Base-by-base conservation (phyloP, 2,888 invertebrate species). In the Helleia helle region DNA sequence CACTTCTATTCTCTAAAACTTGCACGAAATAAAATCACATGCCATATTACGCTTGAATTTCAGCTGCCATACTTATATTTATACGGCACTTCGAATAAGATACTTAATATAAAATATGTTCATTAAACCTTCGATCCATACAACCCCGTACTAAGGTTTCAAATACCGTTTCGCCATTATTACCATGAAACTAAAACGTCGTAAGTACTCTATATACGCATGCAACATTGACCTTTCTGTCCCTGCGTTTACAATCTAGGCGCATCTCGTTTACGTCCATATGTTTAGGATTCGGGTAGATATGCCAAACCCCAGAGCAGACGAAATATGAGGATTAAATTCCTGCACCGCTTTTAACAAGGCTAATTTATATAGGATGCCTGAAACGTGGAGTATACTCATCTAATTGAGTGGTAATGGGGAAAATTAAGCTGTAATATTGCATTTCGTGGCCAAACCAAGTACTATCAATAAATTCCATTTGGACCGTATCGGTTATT, bases 291-390 rank as follows among this genome's bases (percentile, higher is more conserved):
- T 65, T 69, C 73, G 68, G 70, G 79, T 75, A 81, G 80, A 81
- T 77, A 74, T 75, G 71, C 75, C 72, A 71, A 77, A 72, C 70
- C 65, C 59, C 62, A 55, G 62, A 58, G 71, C 74, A 80, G 77
- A 74, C 79, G 81, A 83, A 83, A 83, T 83, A 84, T 83, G 80
- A 76, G 81, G 79, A 83, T 83, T 81, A 81, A 81, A 84, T 80
- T 84, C 80, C 76, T 72, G 77, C 71, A 76, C 71, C 77, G 79
- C 79, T 79, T 74, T 83, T 81, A 83, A 83, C 79, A 71, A 80
- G 80, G 71, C 79, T 77, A 83, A 83, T 83, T 81, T 83, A 80
- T 79, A 74, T 72, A 62, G 68, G 65, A 62, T 66, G 70, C 70
- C 52, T 65, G 68, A 62, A 66, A 48, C 58, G 59, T 57, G 51